These are phyloP conservation scores for Neelides folsomi DNA, from an alignment of 2,888 invertebrate genomes.

Conservation along the genomic window DNA sequence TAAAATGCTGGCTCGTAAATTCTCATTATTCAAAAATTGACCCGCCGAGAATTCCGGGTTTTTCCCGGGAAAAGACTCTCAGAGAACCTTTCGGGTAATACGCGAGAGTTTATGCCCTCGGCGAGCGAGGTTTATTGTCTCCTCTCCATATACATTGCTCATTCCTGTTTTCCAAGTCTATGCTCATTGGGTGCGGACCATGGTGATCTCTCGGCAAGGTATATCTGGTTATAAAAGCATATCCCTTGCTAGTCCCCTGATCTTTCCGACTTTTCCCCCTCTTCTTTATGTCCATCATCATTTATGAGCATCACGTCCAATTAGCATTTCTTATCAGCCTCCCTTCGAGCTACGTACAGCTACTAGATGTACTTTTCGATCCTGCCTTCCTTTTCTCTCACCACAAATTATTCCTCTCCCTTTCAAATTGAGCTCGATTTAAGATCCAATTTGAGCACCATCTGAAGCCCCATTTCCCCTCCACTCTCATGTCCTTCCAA, in stretches of 20 bases:
- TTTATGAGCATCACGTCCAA: slow-evolving; percentile 12
- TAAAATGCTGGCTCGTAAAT: slow-evolving; percentile 25
- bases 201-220: neutral
- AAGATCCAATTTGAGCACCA: too few species aligned
- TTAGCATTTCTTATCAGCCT: slow-evolving; percentile 6
- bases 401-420: too few species aligned
- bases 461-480: too few species aligned
- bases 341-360: too few species aligned
- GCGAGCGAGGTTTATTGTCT: neutral
- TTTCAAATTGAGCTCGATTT: too few species aligned
- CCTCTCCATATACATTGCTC: slow-evolving; percentile 8
- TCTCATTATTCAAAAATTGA: slow-evolving; percentile 30
- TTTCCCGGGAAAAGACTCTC: too few species aligned
- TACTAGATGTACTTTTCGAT: too few species aligned
- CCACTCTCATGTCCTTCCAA: too few species aligned
- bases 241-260: neutral
- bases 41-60: slow-evolving; percentile 19
- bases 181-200: neutral
- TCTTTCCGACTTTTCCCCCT: slow-evolving; percentile 3
- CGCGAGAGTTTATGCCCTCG: slow-evolving; percentile 1
- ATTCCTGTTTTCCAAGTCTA: neutral
- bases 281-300: slow-evolving; percentile 14
- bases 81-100: neutral
- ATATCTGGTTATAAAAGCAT: neutral
- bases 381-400: too few species aligned